A percentile compares a stretch with the other conserved stretches of the same genome.
Conservation (phyloP, 2,888 invertebrate species). For the Parapristionchus giblindavisi region DNA sequence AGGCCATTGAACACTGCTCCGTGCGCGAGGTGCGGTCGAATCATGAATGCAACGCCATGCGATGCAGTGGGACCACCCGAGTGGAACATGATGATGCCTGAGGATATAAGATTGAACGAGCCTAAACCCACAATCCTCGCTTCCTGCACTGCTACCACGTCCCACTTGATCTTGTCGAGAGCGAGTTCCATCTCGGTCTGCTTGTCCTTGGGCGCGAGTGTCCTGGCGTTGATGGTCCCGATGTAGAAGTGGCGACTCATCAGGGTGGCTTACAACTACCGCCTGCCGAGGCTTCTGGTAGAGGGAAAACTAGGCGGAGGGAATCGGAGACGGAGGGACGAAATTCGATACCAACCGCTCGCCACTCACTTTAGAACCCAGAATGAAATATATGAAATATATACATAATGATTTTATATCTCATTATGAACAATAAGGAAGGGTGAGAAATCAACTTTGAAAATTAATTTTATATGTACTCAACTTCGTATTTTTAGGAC, state of each 20-base stretch:
- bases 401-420: too few species aligned
- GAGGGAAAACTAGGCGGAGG: slow-evolving; percentile 2
- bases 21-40: slow-evolving; percentile 4
- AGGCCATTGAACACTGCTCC: slow-evolving; percentile 12
- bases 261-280: slow-evolving; percentile 8
- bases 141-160: slow-evolving; percentile 9
- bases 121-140: not conserved
- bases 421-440: too few species aligned
- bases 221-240: slow-evolving; percentile 27
- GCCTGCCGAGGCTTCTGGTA: not conserved
- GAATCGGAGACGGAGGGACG: not conserved
- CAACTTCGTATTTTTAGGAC: too few species aligned
- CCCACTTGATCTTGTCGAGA: slow-evolving; percentile 15
- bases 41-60: slow-evolving; percentile 3
- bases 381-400: too few species aligned
- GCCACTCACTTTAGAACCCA: not conserved
- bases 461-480: too few species aligned
- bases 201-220: not conserved
- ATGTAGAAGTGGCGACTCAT: slow-evolving; percentile 19
- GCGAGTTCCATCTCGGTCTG: not conserved
- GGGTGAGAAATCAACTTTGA: too few species aligned
- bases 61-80: not conserved
- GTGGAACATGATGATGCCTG: not conserved
- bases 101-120: not conserved
- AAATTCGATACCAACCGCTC: slow-evolving; percentile 5